Conservation (phyloP, 2,113 vertebrate species). For the Lepus europaeus region DNA sequence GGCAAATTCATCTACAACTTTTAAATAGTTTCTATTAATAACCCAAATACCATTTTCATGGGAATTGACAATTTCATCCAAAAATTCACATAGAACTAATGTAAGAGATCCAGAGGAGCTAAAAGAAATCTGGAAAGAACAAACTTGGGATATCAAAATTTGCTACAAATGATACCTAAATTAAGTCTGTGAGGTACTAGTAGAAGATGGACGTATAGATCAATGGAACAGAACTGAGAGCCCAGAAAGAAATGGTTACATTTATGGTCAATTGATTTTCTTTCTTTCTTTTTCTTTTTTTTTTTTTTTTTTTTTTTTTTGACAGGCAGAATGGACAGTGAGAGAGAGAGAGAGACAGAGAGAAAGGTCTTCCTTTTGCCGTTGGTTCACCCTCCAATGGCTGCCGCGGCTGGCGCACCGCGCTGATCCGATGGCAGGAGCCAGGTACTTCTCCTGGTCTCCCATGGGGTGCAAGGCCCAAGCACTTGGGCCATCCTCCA, state of each 20-base stretch:
- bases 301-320: too few species aligned
- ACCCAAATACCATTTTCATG: not conserved
- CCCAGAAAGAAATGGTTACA: not conserved
- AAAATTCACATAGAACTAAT: not conserved
- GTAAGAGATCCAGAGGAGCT: not conserved
- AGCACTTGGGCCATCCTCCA: too few species aligned
- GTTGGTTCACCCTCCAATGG: too few species aligned
- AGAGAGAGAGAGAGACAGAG: too few species aligned
- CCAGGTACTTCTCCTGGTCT: too few species aligned
- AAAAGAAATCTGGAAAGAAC: not conserved
- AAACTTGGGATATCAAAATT: constrained; percentile 1
- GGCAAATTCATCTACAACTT: not conserved
- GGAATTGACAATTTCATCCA: constrained; percentile 4
- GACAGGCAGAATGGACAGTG: too few species aligned
- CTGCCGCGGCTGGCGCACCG: too few species aligned
- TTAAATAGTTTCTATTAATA: not conserved
- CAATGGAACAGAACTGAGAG: not conserved
- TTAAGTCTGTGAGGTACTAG: not conserved
- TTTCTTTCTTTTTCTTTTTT: too few species aligned
- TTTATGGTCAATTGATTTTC: not conserved
- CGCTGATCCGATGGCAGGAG: too few species aligned
- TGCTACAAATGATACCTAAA: not conserved
- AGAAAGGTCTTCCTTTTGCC: too few species aligned
- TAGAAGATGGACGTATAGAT: not conserved
- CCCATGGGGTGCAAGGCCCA: too few species aligned